phyloP scores from a whole-genome alignment of 2,797 vertebrate species.

The Thripadectes ignobilis region DNA sequence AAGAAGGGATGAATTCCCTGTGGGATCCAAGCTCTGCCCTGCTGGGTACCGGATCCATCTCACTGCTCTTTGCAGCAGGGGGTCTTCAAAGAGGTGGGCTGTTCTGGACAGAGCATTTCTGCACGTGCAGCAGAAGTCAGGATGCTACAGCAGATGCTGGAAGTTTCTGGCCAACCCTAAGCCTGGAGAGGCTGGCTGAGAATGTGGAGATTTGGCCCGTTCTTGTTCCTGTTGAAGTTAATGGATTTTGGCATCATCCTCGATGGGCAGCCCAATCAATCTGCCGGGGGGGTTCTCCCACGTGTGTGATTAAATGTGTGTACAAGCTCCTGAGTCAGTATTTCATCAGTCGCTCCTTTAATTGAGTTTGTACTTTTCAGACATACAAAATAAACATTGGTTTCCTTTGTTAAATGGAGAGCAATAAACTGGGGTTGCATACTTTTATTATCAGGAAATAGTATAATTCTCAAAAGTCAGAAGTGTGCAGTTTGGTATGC shows the following conservation, averaged over 20 bases:
- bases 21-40: neutral
- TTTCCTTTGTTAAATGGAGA: conserved; percentile 46
- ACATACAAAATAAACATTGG: conserved; percentile 35
- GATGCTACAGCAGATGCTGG: neutral
- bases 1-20: neutral
- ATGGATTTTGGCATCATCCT: neutral
- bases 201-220: neutral
- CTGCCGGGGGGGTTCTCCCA: neutral
- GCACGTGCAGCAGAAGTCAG: neutral
- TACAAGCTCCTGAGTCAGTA: neutral
- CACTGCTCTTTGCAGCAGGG: neutral
- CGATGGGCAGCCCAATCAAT: neutral
- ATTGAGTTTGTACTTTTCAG: conserved; percentile 43
- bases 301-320: neutral
- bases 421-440: conserved; percentile 23
- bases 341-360: neutral
- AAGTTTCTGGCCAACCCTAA: neutral
- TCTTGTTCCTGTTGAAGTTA: neutral
- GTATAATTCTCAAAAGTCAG: neutral
- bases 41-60: neutral
- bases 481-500: neutral
- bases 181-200: neutral
- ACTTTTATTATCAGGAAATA: conserved; percentile 45
- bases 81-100: neutral
- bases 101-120: neutral